These are phyloP conservation scores for Troides oblongomaculatus DNA, from an alignment of 2,888 invertebrate species.

Conservation along the genomic window DNA sequence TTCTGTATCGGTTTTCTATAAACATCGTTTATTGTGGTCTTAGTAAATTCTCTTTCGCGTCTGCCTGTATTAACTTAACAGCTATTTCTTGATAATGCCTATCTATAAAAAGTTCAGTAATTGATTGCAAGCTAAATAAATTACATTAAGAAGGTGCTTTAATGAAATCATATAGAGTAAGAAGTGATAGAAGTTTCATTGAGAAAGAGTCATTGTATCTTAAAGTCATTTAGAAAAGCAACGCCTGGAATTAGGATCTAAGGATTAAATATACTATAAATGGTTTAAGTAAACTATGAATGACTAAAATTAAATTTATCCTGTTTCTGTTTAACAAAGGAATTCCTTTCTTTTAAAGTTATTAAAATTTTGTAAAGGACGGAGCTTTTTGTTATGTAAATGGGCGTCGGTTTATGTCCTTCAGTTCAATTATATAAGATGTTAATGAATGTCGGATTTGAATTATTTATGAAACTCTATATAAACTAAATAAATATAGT, in stretches of 20 bases:
- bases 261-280: too few relatives aligned
- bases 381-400: constrained; percentile 9
- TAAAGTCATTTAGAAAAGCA: too few relatives aligned
- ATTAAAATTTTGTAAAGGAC: background rate
- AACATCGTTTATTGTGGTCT: constrained; percentile 44
- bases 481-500: too few relatives aligned
- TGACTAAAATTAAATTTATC: too few relatives aligned
- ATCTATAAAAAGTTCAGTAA: too few relatives aligned
- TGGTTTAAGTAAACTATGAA: too few relatives aligned
- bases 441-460: constrained; percentile 10
- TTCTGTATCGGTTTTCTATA: constrained; percentile 56
- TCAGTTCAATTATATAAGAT: constrained; percentile 19
- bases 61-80: constrained; percentile 5
- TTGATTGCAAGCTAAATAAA: background rate
- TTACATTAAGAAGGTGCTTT: background rate
- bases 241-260: too few relatives aligned
- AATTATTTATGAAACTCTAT: too few relatives aligned
- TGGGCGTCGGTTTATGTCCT: constrained; percentile 22
- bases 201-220: too few relatives aligned
- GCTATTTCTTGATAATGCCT: background rate
- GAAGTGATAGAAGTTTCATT: background rate
- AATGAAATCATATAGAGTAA: background rate
- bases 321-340: too few relatives aligned
- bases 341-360: too few relatives aligned
- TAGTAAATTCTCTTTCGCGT: constrained; percentile 25